Conservation (phyloP, 2,113 vertebrate genomes). For the Verasper variegatus region DNA sequence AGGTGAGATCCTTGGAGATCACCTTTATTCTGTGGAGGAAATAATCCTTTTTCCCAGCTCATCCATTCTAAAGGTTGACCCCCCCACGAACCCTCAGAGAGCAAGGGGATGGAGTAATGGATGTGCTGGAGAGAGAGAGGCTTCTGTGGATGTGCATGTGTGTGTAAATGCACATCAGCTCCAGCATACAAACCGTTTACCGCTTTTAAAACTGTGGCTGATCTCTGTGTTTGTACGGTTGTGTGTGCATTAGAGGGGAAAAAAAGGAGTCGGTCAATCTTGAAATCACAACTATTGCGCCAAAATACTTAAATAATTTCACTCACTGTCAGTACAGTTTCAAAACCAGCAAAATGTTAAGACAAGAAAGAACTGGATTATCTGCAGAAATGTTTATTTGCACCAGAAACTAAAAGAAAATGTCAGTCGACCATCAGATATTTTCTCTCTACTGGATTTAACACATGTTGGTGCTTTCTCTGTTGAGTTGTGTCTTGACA, state of each 20-base stretch:
- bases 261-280: not conserved
- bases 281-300: not conserved
- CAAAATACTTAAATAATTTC: not conserved
- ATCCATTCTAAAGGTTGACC: conserved; percentile 64
- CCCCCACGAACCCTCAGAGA: conserved; percentile 53
- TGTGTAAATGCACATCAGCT: not conserved
- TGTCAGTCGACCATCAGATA: not conserved
- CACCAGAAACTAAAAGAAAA: not conserved
- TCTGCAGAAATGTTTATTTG: not conserved
- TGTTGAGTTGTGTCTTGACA: not conserved
- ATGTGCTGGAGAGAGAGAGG: conserved; percentile 7
- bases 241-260: not conserved
- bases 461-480: not conserved
- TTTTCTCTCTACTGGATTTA: not conserved
- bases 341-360: not conserved
- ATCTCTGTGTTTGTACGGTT: not conserved
- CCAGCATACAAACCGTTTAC: not conserved
- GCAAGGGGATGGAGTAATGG: conserved; percentile 50
- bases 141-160: not conserved
- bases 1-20: conserved; percentile 67
- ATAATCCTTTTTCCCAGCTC: conserved; percentile 68
- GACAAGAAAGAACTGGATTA: not conserved
- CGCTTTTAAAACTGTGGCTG: not conserved
- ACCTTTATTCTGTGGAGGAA: conserved; percentile 45
- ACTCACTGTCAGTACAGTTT: not conserved